Conservation (phyloP, 2,797 vertebrate genomes). For the Denticeps clupeoides region DNA sequence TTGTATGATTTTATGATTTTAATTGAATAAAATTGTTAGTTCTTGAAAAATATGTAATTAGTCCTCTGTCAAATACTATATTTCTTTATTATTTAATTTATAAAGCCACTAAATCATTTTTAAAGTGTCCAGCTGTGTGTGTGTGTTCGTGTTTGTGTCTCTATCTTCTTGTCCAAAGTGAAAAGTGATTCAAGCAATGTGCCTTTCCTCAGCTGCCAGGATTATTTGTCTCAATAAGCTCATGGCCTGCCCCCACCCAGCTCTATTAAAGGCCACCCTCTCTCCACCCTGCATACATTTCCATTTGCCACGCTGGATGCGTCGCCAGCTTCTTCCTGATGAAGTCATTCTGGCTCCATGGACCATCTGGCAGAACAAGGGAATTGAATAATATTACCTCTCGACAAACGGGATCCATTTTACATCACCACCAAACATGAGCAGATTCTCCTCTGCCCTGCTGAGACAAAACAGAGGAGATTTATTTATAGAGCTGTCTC, state of each 20-base stretch:
- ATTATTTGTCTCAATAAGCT: slow-evolving; percentile 36
- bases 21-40: too few relatives aligned
- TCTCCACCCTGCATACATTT: slow-evolving; percentile 25
- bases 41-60: too few relatives aligned
- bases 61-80: too few relatives aligned
- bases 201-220: slow-evolving; percentile 18
- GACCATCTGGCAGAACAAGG: slow-evolving; percentile 31
- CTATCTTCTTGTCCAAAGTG: slow-evolving; percentile 3
- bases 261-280: slow-evolving; percentile 12
- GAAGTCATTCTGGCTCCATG: slow-evolving; percentile 27
- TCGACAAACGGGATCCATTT: slow-evolving; percentile 17
- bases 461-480: neutral
- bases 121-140: neutral
- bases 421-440: neutral
- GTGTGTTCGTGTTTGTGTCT: neutral
- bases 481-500: neutral
- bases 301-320: slow-evolving; percentile 17
- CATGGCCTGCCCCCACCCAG: slow-evolving; percentile 21
- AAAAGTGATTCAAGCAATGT: slow-evolving; percentile 6
- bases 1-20: too few relatives aligned
- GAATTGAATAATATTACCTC: slow-evolving; percentile 19
- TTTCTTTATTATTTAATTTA: too few relatives aligned
- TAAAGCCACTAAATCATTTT: too few relatives aligned
- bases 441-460: neutral
- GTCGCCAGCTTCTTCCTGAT: slow-evolving; percentile 22